Conservation (phyloP, 2,113 vertebrate genomes). For the Anolis carolinensis region DNA sequence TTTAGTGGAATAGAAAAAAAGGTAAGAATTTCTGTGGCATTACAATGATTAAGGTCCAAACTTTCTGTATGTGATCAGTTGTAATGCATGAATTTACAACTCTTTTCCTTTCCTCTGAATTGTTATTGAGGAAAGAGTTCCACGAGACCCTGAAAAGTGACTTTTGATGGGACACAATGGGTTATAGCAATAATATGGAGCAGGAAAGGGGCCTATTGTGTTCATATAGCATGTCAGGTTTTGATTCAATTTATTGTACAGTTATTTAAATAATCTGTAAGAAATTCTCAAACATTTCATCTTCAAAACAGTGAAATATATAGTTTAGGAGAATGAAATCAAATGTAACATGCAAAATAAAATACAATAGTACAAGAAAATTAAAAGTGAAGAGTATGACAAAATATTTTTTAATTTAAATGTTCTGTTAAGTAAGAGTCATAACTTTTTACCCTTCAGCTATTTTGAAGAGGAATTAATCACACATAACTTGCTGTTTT, state of each 20-base stretch:
- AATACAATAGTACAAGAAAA: too few relatives aligned
- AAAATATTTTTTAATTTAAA: too few relatives aligned
- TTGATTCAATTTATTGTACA: neutral
- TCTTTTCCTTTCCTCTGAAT: neutral
- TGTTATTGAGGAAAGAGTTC: neutral
- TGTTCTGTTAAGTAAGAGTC: too few relatives aligned
- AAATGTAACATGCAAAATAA: too few relatives aligned
- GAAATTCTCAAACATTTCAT: too few relatives aligned
- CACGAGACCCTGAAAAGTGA: neutral
- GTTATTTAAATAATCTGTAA: neutral
- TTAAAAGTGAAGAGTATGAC: too few relatives aligned
- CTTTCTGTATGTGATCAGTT: neutral
- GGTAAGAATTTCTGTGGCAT: constrained; percentile 76
- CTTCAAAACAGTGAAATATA: too few relatives aligned
- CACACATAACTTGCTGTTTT: too few relatives aligned
- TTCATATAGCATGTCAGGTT: neutral
- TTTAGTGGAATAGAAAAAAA: constrained; percentile 99
- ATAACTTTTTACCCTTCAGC: too few relatives aligned
- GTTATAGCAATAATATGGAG: neutral
- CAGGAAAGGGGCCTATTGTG: too few relatives aligned
- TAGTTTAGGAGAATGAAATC: too few relatives aligned
- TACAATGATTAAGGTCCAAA: neutral
- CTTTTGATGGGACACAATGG: neutral
- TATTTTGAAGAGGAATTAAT: too few relatives aligned
- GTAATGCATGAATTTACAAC: neutral